Base-by-base conservation (phyloP, 2,888 invertebrate species). In the Plutella xylostella region DNA sequence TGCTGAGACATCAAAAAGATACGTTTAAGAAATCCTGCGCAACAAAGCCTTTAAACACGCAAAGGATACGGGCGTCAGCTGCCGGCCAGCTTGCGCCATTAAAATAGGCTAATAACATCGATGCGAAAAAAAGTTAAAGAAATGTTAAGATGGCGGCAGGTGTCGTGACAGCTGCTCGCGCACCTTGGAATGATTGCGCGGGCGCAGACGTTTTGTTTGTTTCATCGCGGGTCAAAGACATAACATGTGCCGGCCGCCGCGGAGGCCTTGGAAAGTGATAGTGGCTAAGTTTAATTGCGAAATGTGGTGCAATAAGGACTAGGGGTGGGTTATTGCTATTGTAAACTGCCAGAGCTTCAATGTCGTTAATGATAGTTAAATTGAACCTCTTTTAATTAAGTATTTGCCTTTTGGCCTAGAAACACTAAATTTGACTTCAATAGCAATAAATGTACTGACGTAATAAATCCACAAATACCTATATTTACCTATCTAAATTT, bases 101-200 rank as follows among this genome's bases (percentile, higher is more conserved):
- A 82, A 82, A 83, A 83, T 82, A 82, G 82, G 80, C 82, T 79
- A 83, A 79, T 79, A 80, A 78, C 79, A 70, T 65, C 70, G 68
- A 72, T 72, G 77, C 76, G 66, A 78, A 78, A 79, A 72, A 79
- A 76, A 70, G 63, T 63, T 62, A 67, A 69, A 79, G 76, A 77
- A 80, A 79, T 71, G 70, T 75, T 74, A 80, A 78, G 78, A 77
- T 72, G 73, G 70, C 68, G 74, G 76, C 82, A 80, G 82, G 79
- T 80, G 82, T 63, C 79, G 53, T 51, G 76, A 71, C 82, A 82
- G 80, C 82, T 82, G 82, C 75, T 55, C 69, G 61, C 72, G 75
- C 82, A 80, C 80, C 80, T 44, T 39, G 25, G 18, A 65, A 72
- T 78, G 74, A 76, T 76, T 75, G 75, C 72, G 64, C 63, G 62